These are phyloP conservation scores for Phaonia tiefii DNA, from an alignment of 2,888 invertebrate species.

Conservation along the genomic window DNA sequence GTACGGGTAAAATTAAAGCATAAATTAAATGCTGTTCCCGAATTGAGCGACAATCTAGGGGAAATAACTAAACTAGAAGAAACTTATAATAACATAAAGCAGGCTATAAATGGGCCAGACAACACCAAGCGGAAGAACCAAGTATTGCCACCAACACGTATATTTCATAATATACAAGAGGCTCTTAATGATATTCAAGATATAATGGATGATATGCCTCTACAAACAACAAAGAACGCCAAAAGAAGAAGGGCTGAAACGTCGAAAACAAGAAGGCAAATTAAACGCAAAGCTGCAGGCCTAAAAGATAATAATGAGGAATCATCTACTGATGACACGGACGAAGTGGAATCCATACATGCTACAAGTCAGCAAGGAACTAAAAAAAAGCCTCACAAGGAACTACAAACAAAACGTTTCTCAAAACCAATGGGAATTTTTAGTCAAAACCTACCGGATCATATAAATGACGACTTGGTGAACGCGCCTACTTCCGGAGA, in stretches of 20 bases:
- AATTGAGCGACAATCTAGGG: constrained; percentile 60
- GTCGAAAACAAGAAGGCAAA: constrained; percentile 38
- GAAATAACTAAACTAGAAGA: constrained; percentile 72
- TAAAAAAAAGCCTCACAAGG: neutral
- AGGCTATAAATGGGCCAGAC: constrained; percentile 58
- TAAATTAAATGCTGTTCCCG: constrained; percentile 69
- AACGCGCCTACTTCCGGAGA: constrained; percentile 36
- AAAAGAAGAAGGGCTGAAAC: neutral
- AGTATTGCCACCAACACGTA: constrained; percentile 69
- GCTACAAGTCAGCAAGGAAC: neutral
- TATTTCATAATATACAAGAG: constrained; percentile 70
- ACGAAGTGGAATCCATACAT: constrained; percentile 2
- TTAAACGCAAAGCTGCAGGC: constrained; percentile 58
- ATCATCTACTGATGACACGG: neutral
- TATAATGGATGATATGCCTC: constrained; percentile 60
- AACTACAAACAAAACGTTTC: neutral
- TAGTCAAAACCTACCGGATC: constrained; percentile 38
- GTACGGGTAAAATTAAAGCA: constrained; percentile 55
- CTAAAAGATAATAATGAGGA: neutral
- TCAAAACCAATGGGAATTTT: neutral
- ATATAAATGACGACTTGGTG: constrained; percentile 36
- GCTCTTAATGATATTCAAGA: constrained; percentile 67
- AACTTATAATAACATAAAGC: constrained; percentile 75
- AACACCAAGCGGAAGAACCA: constrained; percentile 13
- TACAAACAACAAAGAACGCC: neutral